Percentiles rank a stretch among this genome's conserved stretches.
phyloP scores from a whole-genome alignment of 1,140 invertebrate species.

The Caerostris extrusa region DNA sequence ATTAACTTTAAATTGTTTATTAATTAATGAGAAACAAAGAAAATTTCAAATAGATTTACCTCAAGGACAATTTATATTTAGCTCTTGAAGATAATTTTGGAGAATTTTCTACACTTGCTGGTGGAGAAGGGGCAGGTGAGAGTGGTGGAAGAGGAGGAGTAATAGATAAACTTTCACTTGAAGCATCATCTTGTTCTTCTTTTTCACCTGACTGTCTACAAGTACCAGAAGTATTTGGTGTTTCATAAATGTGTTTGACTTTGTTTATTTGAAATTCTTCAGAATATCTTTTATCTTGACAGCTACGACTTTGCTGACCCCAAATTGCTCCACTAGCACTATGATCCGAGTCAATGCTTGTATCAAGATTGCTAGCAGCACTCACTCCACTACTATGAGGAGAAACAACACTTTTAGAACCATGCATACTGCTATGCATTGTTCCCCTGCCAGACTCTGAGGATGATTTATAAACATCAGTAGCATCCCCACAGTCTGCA shows the following conservation, averaged over 20 bases:
- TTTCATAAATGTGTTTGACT: slow-evolving; percentile 67
- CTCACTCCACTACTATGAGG: slow-evolving; percentile 74
- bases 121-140: slow-evolving; percentile 85
- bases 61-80: slow-evolving; percentile 79
- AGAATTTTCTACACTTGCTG: slow-evolving; percentile 77
- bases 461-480: slow-evolving; percentile 78
- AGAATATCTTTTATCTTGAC: slow-evolving; percentile 56
- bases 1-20: too few species aligned
- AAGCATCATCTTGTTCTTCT: slow-evolving; percentile 80
- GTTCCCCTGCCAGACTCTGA: slow-evolving; percentile 82
- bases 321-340: slow-evolving; percentile 67
- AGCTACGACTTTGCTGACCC: slow-evolving; percentile 34
- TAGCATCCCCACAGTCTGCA: slow-evolving; percentile 60
- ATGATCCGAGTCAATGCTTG: slow-evolving; percentile 80
- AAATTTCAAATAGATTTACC: slow-evolving; percentile 70
- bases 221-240: slow-evolving; percentile 50
- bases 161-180: slow-evolving; percentile 87
- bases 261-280: slow-evolving; percentile 61
- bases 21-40: too few species aligned
- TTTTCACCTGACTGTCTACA: slow-evolving; percentile 50
- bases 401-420: slow-evolving; percentile 74
- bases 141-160: slow-evolving; percentile 89
- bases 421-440: slow-evolving; percentile 78
- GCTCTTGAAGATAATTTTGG: slow-evolving; percentile 76
- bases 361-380: slow-evolving; percentile 78